Conservation (phyloP, 2,113 vertebrate species). For the Platanista minor region DNA sequence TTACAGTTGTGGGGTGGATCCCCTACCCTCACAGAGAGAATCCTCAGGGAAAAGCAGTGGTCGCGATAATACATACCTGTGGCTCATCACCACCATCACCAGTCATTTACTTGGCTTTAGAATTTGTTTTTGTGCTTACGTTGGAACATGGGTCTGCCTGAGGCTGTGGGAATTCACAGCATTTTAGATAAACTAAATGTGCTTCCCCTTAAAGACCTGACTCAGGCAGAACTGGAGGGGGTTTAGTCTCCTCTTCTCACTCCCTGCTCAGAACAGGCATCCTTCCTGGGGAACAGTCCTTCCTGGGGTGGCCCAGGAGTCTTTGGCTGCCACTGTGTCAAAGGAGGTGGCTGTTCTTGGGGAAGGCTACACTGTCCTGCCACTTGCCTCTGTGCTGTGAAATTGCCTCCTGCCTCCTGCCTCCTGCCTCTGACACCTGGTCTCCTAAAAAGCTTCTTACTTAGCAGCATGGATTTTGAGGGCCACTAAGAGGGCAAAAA, state of each 20-base stretch:
- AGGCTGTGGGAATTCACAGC: conserved; percentile 51
- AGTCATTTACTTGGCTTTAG: conserved; percentile 61
- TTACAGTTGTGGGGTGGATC: background rate
- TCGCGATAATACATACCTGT: conserved; percentile 40
- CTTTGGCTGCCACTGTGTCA: background rate
- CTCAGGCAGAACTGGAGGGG: background rate
- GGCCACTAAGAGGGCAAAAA: background rate
- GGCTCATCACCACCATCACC: conserved; percentile 56
- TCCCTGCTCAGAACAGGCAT: background rate
- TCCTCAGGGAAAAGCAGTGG: background rate
- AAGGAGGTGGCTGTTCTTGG: background rate
- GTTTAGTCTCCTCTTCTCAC: background rate
- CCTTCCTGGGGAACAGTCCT: background rate
- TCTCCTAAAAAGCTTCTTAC: background rate
- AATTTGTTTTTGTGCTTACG: conserved; percentile 57
- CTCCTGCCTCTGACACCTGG: background rate
- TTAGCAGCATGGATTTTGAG: background rate
- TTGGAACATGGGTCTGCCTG: conserved; percentile 37
- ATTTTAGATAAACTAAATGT: conserved; percentile 45
- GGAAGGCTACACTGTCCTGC: background rate
- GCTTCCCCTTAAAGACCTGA: conserved; percentile 39
- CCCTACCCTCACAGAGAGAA: background rate
- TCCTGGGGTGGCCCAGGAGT: background rate
- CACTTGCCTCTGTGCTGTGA: background rate
- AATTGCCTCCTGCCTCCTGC: background rate